These are phyloP conservation scores for Notamacropus eugenii DNA, from an alignment of 2,797 vertebrate species.

Conservation along the genomic window DNA sequence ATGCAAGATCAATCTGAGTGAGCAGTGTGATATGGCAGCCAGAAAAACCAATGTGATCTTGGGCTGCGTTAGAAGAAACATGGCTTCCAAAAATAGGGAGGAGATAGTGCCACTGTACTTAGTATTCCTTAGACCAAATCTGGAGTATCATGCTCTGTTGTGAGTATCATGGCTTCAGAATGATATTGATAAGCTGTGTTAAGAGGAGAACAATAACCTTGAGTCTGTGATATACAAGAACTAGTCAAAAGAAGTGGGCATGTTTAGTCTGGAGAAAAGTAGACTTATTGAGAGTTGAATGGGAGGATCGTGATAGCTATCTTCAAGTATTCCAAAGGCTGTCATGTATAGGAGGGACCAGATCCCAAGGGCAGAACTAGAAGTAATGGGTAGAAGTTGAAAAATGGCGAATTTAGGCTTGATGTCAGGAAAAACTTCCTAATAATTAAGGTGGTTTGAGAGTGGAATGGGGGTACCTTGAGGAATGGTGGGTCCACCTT, in stretches of 20 bases:
- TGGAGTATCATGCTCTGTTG: neutral
- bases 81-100: neutral
- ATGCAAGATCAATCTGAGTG: neutral
- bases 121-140: neutral
- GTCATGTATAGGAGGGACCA: neutral
- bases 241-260: neutral
- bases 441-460: neutral
- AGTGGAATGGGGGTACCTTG: neutral
- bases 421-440: neutral
- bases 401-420: neutral
- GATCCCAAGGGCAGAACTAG: neutral
- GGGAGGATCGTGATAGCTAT: neutral
- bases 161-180: neutral
- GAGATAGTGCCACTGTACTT: neutral
- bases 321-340: neutral
- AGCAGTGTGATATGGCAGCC: neutral
- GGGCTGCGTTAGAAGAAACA: neutral
- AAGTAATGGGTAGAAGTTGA: neutral
- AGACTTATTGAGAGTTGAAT: neutral
- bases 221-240: neutral
- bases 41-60: neutral
- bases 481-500: neutral
- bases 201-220: too few species aligned
- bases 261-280: neutral
- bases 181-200: neutral